phyloP scores from a whole-genome alignment of 64 coral and sea anemone species.

The Dendrophyllia cribrosa region DNA sequence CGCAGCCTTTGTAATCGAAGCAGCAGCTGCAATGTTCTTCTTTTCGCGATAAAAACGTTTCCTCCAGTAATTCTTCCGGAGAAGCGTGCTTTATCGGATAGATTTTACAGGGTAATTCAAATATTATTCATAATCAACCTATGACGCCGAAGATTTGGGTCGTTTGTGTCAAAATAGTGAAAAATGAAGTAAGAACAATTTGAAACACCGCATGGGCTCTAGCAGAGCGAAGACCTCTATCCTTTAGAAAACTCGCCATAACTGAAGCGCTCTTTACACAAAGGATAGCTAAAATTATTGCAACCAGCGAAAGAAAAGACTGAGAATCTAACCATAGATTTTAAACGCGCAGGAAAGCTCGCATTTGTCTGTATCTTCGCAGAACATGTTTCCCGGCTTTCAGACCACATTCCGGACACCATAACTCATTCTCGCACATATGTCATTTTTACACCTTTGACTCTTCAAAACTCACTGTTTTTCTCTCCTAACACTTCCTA shows the following conservation, averaged over 20 bases:
- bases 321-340: neutral
- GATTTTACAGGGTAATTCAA: neutral
- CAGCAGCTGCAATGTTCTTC: neutral
- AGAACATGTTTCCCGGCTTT: neutral
- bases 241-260: neutral
- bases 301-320: neutral
- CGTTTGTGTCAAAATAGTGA: conserved; percentile 49
- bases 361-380: conserved; percentile 7
- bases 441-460: conserved; percentile 78
- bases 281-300: neutral
- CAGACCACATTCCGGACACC: conserved; percentile 71
- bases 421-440: conserved; percentile 76
- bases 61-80: conserved; percentile 15
- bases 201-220: conserved; percentile 10
- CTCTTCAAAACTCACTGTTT: conserved; percentile 46
- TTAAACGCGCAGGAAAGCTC: conserved; percentile 6
- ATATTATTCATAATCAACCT: conserved; percentile 29
- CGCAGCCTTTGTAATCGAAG: conserved; percentile 34
- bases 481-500: conserved; percentile 82
- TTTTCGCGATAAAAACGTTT: conserved; percentile 7
- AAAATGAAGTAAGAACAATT: conserved; percentile 49
- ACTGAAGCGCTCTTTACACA: neutral
- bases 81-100: neutral
- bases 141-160: conserved; percentile 3
- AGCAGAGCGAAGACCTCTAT: neutral